Evolutionary conservation across 35 echinoderm and acorn worm species (phyloP), one percentile per base, ranked within the genome.

Genomic region (Strongylocentrotus purpuratus): DNA sequence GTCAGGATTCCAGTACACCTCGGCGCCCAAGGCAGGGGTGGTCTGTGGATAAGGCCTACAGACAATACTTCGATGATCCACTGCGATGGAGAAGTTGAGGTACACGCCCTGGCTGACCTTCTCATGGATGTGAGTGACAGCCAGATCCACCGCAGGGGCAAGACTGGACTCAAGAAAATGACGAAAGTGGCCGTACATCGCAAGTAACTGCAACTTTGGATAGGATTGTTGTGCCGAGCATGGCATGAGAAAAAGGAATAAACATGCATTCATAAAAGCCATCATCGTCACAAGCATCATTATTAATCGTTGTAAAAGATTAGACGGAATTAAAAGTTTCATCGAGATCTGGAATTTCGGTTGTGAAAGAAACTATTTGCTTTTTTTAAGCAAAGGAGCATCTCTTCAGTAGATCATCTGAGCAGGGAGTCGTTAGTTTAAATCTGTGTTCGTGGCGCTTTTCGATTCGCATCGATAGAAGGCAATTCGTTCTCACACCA

Each of bases 151-250:
- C 14, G 13, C 87, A 46, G 87, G 87, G 32, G 87, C 87, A 46
- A 89, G 10, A 25, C 87, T 89, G 32, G 87, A 89, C 45, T 89
- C 87, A 25, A 89, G 87, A 4, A 89, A 89, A 89, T 89, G 87
- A 18, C 87, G 87, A 31, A 41, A 32, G 87, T 89, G 33, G 32
- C 87, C 87, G 87, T 89, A 46, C 13, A 89, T 89, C 32, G 87
- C 87, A 41, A 89, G 4, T 33, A 89, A 89, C 18, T 78, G 65
- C 65, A 78, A 78, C 1, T 78, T 78, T 78, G 65, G 65, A n/a
- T n/a, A n/a, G 65, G 65, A 25, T 28, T 78, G 65, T 78, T 28
- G 28, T 78, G 65, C 65, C 65, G 28, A 78, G 20, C 20, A 78
- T n/a, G 65, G 65, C 20, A n/a, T 78, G 28, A 78, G 20, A 78